phyloP scores from a whole-genome alignment of 2,888 invertebrate genomes.

The Andrena fulva region DNA sequence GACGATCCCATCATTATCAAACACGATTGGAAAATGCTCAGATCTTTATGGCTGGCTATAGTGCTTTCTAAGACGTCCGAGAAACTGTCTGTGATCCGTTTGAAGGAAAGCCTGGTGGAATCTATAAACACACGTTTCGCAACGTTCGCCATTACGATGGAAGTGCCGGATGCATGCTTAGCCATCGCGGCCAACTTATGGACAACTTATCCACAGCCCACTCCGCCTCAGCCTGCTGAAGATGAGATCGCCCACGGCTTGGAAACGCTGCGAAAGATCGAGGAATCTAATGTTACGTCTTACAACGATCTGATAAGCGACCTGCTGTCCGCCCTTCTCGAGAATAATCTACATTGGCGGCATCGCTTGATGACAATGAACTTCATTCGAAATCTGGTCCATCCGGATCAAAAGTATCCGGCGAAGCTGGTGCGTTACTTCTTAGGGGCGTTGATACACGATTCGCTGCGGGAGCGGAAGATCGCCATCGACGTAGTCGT shows the following conservation, averaged over 20 bases:
- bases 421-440: conserved; percentile 88
- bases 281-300: conserved; percentile 85
- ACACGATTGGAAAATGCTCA: conserved; percentile 91
- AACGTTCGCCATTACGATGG: conserved; percentile 87
- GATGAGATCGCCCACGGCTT: conserved; percentile 83
- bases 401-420: conserved; percentile 89
- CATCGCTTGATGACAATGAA: conserved; percentile 91
- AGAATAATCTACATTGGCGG: conserved; percentile 91
- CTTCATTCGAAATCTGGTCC: conserved; percentile 90
- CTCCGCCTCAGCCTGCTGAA: conserved; percentile 81
- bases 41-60: conserved; percentile 92
- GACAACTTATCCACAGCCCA: conserved; percentile 81
- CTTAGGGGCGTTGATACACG: conserved; percentile 89
- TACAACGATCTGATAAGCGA: conserved; percentile 86
- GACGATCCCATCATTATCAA: conserved; percentile 88
- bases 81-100: conserved; percentile 91
- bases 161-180: conserved; percentile 86
- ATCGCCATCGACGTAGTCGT: conserved; percentile 88
- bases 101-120: conserved; percentile 86
- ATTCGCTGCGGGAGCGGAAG: conserved; percentile 92
- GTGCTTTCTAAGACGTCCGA: conserved; percentile 93
- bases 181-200: conserved; percentile 85
- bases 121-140: conserved; percentile 87
- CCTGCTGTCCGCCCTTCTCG: conserved; percentile 86
- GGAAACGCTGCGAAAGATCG: conserved; percentile 80